A percentile compares a stretch with the other conserved stretches of the same genome.
phyloP scores from a whole-genome alignment of 2,797 vertebrate genomes.

The Enteromius fasciolatus region DNA sequence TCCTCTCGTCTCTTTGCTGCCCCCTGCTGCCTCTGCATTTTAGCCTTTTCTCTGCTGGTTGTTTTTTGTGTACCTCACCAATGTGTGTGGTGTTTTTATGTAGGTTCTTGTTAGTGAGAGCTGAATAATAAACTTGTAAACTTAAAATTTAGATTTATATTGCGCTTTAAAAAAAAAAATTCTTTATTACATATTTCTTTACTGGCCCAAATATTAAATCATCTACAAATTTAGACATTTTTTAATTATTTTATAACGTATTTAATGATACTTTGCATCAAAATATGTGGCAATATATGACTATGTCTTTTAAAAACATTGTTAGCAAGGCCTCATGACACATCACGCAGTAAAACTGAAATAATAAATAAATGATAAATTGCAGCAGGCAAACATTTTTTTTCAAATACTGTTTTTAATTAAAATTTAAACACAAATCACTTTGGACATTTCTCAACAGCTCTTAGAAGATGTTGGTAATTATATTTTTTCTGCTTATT shows the following conservation, averaged over 20 bases:
- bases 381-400: neutral
- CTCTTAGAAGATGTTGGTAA: neutral
- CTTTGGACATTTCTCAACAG: neutral
- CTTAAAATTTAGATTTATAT: neutral
- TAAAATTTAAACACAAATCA: neutral
- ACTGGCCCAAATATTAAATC: neutral
- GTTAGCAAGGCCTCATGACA: neutral
- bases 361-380: neutral
- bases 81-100: neutral
- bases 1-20: constrained; percentile 55
- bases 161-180: neutral
- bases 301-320: neutral
- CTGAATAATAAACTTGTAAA: neutral
- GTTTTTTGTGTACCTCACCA: neutral
- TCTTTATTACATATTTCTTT: neutral
- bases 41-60: neutral
- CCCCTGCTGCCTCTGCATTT: constrained; percentile 54
- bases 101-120: neutral
- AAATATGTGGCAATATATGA: neutral
- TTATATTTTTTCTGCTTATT: constrained; percentile 1
- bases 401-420: neutral
- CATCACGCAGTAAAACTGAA: neutral
- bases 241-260: neutral
- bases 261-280: constrained; percentile 10
- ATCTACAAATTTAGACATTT: neutral